Evolutionary conservation across 2,888 invertebrate species (phyloP).

Genomic region (Ennomos erosarius): DNA sequence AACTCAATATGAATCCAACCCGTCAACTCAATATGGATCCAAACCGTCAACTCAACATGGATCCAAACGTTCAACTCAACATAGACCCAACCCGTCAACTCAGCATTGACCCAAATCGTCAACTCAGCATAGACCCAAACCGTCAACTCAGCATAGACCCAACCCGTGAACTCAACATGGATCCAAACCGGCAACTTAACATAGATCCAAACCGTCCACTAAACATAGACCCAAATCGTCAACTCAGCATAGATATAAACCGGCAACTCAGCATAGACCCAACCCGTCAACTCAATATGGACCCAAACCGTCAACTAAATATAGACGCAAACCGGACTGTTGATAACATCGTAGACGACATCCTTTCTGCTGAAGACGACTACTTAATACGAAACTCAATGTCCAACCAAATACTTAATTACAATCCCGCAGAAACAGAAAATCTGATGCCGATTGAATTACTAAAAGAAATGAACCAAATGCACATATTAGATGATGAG

Average conservation of each 20-base stretch:
- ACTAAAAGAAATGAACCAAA: slow-evolving; percentile 73
- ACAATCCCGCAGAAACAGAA: slow-evolving; percentile 53
- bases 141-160: neutral
- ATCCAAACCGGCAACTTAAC: slow-evolving; percentile 1
- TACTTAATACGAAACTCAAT: slow-evolving; percentile 60
- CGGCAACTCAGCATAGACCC: slow-evolving; percentile 1
- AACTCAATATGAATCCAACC: neutral
- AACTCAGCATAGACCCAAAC: neutral
- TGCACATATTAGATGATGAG: slow-evolving; percentile 76
- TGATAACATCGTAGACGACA: slow-evolving; percentile 78
- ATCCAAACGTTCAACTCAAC: neutral
- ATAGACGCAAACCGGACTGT: slow-evolving; percentile 52
- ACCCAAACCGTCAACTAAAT: slow-evolving; percentile 34
- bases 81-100: neutral
- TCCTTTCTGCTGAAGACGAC: slow-evolving; percentile 76
- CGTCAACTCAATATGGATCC: neutral
- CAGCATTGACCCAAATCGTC: neutral
- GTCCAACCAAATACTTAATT: slow-evolving; percentile 62
- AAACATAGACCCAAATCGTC: slow-evolving; percentile 8
- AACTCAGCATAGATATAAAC: slow-evolving; percentile 5
- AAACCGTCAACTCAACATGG: neutral
- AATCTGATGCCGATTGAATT: slow-evolving; percentile 74
- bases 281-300: slow-evolving; percentile 6
- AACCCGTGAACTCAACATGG: slow-evolving; percentile 3
- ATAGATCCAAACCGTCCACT: neutral